These are phyloP conservation scores for Paradisaea rubra DNA, from an alignment of 2,113 vertebrate species.

Conservation along the genomic window DNA sequence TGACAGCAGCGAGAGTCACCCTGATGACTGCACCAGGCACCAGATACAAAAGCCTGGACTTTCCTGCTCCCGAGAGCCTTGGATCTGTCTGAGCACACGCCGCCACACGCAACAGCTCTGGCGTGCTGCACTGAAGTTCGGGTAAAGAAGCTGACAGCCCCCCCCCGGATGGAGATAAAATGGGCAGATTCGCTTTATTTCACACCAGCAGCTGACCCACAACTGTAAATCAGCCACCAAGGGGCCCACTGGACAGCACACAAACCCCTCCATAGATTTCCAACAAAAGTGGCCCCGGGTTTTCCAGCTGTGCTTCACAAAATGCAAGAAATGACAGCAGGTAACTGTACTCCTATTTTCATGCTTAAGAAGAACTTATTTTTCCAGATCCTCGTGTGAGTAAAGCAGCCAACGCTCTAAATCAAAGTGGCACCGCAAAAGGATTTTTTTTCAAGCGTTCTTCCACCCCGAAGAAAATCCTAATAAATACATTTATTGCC, in stretches of 20 bases:
- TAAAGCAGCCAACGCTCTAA: background rate
- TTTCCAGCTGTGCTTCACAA: slow-evolving; percentile 20
- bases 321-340: background rate
- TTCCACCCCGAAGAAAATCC: background rate
- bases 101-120: background rate
- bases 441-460: background rate
- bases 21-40: background rate
- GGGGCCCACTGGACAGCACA: background rate
- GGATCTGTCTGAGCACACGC: background rate
- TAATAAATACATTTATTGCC: background rate
- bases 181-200: background rate
- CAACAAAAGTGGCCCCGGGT: background rate
- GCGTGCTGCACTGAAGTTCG: background rate
- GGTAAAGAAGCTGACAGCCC: background rate
- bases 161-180: background rate
- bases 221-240: background rate
- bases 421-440: background rate
- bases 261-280: background rate
- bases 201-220: background rate
- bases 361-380: background rate
- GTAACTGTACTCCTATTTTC: background rate
- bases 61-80: background rate
- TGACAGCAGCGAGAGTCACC: background rate
- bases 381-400: background rate
- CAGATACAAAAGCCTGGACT: background rate